Evolutionary conservation across 2,888 invertebrate genomes (phyloP).

Genomic region (Drosophila nr. medialis): DNA sequence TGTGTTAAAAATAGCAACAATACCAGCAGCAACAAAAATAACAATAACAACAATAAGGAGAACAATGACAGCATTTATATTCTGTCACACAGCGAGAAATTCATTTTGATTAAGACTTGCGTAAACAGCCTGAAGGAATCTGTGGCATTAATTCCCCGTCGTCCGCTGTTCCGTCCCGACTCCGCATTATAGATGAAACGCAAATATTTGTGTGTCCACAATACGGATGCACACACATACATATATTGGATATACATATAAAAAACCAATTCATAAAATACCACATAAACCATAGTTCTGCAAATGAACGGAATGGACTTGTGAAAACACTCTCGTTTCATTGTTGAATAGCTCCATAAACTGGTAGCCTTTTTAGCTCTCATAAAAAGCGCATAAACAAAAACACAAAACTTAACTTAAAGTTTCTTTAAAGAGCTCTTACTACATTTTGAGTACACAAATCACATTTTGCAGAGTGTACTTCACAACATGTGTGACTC

Average conservation of each 20-base stretch:
- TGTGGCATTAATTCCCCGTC: constrained; percentile 21
- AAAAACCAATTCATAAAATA: constrained; percentile 53
- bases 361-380: neutral
- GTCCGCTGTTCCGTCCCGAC: neutral
- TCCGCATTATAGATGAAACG: constrained; percentile 60
- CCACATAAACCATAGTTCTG: neutral
- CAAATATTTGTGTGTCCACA: constrained; percentile 73
- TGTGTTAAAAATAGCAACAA: constrained; percentile 53
- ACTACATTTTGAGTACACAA: neutral
- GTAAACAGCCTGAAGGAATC: constrained; percentile 59
- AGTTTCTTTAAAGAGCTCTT: neutral
- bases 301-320: neutral
- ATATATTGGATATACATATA: constrained; percentile 26
- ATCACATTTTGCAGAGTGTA: neutral
- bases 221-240: constrained; percentile 20
- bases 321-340: constrained; percentile 22
- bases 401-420: neutral
- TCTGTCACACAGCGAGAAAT: constrained; percentile 47
- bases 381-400: constrained; percentile 5
- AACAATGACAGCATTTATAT: constrained; percentile 17
- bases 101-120: constrained; percentile 66
- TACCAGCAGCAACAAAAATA: neutral
- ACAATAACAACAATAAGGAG: neutral
- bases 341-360: constrained; percentile 31
- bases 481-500: neutral